These are phyloP conservation scores for Ichneumon xanthorius DNA, from an alignment of 2,888 invertebrate genomes.

Conservation along the genomic window DNA sequence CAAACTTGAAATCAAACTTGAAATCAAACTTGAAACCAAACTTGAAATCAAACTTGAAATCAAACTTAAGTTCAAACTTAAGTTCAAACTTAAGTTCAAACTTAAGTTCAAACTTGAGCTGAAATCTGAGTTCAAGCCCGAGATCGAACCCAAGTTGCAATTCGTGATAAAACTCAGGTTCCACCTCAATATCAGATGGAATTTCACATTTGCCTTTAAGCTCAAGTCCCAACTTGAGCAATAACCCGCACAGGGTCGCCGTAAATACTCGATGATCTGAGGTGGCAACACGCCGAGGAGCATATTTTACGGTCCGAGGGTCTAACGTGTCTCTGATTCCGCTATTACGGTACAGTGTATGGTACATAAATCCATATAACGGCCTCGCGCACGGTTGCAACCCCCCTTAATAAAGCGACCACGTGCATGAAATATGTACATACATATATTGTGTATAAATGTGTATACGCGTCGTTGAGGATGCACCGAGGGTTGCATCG, in stretches of 20 bases:
- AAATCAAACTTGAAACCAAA: too few relatives aligned
- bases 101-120: too few relatives aligned
- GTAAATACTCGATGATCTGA: not conserved
- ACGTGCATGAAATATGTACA: not conserved
- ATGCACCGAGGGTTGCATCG: constrained; percentile 33
- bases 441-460: not conserved
- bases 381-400: not conserved
- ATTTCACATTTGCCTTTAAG: too few relatives aligned
- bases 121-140: too few relatives aligned
- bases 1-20: not conserved
- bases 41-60: too few relatives aligned
- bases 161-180: too few relatives aligned
- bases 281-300: not conserved
- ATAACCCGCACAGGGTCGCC: not conserved
- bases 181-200: too few relatives aligned
- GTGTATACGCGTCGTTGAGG: constrained; percentile 13
- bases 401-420: constrained; percentile 35
- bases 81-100: not conserved
- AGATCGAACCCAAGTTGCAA: too few relatives aligned
- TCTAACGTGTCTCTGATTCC: not conserved
- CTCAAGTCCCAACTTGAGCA: too few relatives aligned
- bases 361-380: not conserved
- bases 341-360: not conserved
- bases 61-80: not conserved
- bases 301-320: constrained; percentile 18